These are phyloP conservation scores for Macrophya alboannulata DNA, from an alignment of 2,888 invertebrate genomes.

Conservation along the genomic window DNA sequence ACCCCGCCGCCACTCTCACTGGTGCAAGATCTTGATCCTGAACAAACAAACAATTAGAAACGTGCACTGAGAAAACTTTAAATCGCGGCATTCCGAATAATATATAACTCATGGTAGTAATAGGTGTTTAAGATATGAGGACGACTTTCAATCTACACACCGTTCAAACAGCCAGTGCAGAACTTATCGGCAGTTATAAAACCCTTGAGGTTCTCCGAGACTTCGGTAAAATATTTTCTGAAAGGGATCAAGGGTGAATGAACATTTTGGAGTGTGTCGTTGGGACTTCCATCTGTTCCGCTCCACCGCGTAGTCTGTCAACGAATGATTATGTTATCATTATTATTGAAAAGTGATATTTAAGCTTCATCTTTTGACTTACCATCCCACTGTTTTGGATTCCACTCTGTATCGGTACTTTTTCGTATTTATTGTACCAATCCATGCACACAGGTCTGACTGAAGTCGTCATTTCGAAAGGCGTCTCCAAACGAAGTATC, in stretches of 20 bases:
- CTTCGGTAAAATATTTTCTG: conserved; percentile 63
- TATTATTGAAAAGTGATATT: neutral
- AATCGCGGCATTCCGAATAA: neutral
- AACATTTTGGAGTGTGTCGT: conserved; percentile 64
- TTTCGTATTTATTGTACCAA: conserved; percentile 64
- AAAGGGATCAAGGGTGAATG: conserved; percentile 67
- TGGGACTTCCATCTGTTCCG: conserved; percentile 62
- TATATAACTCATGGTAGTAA: neutral
- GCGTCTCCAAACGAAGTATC: conserved; percentile 62
- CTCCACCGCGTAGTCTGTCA: conserved; percentile 69
- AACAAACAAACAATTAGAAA: neutral
- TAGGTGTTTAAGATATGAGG: neutral
- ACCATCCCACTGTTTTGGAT: conserved; percentile 63
- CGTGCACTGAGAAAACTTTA: neutral
- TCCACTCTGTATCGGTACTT: conserved; percentile 57
- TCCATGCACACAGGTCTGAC: conserved; percentile 67
- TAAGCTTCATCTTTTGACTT: neutral
- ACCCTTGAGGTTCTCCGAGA: conserved; percentile 65
- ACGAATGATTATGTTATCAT: neutral
- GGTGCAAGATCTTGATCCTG: conserved; percentile 68
- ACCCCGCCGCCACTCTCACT: conserved; percentile 69
- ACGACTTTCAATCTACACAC: conserved; percentile 54
- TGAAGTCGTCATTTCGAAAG: conserved; percentile 63
- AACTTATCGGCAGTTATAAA: conserved; percentile 70
- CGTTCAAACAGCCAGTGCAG: conserved; percentile 68